A percentile compares a stretch with the other conserved stretches of the same genome.
These are phyloP conservation scores for Ischnus inquisitorius DNA, from an alignment of 2,888 invertebrate genomes.

Conservation along the genomic window DNA sequence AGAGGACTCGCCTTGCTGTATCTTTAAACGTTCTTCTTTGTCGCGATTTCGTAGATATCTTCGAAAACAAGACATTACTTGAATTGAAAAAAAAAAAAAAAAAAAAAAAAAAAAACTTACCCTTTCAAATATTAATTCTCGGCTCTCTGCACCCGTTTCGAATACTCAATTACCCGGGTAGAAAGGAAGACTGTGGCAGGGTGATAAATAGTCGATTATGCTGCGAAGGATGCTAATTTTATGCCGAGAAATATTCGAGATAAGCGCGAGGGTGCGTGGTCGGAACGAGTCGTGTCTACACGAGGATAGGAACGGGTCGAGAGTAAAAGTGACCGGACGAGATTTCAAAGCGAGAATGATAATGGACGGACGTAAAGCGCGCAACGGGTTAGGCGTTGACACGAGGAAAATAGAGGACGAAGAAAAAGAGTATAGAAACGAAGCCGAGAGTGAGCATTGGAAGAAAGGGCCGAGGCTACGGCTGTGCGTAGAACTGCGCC, in stretches of 20 bases:
- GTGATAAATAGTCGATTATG: neutral
- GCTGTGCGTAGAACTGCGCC: slow-evolving; percentile 14
- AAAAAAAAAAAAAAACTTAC: neutral
- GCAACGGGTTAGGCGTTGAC: slow-evolving; percentile 24
- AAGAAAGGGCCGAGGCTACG: slow-evolving; percentile 27
- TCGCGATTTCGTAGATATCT: slow-evolving; percentile 3
- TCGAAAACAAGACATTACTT: neutral
- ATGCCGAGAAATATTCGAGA: slow-evolving; percentile 21
- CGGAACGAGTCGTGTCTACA: slow-evolving; percentile 6
- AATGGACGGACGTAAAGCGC: slow-evolving; percentile 32
- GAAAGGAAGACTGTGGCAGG: neutral
- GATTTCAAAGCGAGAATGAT: slow-evolving; percentile 57
- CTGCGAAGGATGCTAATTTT: neutral
- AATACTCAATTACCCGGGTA: neutral
- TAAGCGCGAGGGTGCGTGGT: slow-evolving; percentile 5
- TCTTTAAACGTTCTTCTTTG: slow-evolving; percentile 23
- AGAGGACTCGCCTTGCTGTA: slow-evolving; percentile 31
- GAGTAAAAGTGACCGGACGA: slow-evolving; percentile 64
- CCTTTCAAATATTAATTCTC: neutral
- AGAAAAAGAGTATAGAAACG: slow-evolving; percentile 12
- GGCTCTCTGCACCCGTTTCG: neutral
- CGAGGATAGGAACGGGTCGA: slow-evolving; percentile 50
- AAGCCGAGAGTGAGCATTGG: slow-evolving; percentile 20
- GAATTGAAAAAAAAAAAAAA: neutral
- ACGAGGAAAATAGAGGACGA: slow-evolving; percentile 20